phyloP scores from a whole-genome alignment of 2,797 vertebrate species.

The Hylomyscus alleni region DNA sequence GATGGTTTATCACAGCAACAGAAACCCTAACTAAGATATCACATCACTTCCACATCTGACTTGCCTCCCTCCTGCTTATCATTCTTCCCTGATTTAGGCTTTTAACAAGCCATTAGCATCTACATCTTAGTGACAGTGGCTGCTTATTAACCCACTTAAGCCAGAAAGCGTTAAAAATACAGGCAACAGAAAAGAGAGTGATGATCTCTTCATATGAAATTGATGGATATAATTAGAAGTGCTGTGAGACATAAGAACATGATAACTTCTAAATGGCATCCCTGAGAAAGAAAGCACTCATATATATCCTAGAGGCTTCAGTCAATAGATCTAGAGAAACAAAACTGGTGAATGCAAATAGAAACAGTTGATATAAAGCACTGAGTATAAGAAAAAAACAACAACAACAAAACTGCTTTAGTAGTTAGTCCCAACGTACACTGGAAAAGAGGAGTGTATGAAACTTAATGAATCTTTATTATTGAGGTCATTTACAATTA shows the following conservation, averaged over 20 bases:
- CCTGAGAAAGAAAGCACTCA: neutral
- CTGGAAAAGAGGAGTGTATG: neutral
- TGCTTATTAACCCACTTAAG: neutral
- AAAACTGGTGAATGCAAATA: neutral
- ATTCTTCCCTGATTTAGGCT: neutral
- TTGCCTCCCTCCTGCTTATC: neutral
- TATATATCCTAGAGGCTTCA: neutral
- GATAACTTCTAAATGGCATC: neutral
- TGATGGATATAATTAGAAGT: conserved; percentile 1
- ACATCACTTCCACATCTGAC: neutral
- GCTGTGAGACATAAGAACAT: neutral
- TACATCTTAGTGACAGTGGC: neutral
- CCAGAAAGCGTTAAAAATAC: neutral
- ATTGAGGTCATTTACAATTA: conserved; percentile 6
- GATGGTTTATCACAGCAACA: neutral
- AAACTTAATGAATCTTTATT: neutral
- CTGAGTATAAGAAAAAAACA: neutral
- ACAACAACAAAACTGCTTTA: neutral
- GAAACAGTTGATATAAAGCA: conserved; percentile 32
- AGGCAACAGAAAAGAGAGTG: neutral
- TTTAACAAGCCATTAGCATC: conserved; percentile 26
- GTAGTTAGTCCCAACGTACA: neutral
- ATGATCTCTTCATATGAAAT: neutral
- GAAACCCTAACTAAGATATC: neutral
- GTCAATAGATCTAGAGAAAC: neutral